These are phyloP conservation scores for Drosophila hydei DNA, from an alignment of 1,140 invertebrate genomes.

Conservation along the genomic window DNA sequence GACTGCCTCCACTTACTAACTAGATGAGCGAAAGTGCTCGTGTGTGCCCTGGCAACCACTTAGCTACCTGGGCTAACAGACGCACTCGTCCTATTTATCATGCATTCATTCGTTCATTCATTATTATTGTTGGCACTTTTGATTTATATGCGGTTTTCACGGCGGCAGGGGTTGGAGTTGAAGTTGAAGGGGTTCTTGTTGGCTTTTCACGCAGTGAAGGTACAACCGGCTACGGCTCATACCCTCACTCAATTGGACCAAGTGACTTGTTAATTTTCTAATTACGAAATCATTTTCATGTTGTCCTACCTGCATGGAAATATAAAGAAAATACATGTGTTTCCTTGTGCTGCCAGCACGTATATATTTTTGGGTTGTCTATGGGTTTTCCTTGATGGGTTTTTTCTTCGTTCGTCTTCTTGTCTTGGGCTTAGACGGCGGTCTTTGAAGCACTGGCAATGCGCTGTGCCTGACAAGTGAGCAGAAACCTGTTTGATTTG, in stretches of 20 bases:
- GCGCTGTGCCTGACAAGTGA: slow-evolving; percentile 10
- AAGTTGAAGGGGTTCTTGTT: slow-evolving; percentile 9
- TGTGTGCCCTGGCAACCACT: background rate
- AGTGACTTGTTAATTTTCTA: slow-evolving; percentile 77
- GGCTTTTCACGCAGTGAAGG: slow-evolving; percentile 1
- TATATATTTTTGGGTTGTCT: background rate
- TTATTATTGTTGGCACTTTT: slow-evolving; percentile 37
- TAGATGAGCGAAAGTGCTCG: background rate
- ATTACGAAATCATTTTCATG: slow-evolving; percentile 68
- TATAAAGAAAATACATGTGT: background rate
- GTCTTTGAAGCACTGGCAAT: slow-evolving; percentile 49
- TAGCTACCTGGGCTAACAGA: slow-evolving; percentile 2
- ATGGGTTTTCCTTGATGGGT: slow-evolving; percentile 11
- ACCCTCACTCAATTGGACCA: slow-evolving; percentile 21
- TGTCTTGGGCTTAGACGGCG: background rate
- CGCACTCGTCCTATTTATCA: slow-evolving; percentile 7
- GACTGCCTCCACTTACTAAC: no score
- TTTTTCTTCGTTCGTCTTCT: slow-evolving; percentile 3
- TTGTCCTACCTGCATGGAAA: slow-evolving; percentile 38
- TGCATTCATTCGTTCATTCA: slow-evolving; percentile 18
- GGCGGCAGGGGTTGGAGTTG: slow-evolving; percentile 16
- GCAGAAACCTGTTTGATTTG: slow-evolving; percentile 73
- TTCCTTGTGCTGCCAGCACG: slow-evolving; percentile 2
- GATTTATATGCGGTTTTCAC: slow-evolving; percentile 55
- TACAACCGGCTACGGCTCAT: background rate